A percentile compares a stretch with the other conserved stretches of the same genome.
phyloP scores from a whole-genome alignment of 2,888 invertebrate species.

The Lithodes maja region DNA sequence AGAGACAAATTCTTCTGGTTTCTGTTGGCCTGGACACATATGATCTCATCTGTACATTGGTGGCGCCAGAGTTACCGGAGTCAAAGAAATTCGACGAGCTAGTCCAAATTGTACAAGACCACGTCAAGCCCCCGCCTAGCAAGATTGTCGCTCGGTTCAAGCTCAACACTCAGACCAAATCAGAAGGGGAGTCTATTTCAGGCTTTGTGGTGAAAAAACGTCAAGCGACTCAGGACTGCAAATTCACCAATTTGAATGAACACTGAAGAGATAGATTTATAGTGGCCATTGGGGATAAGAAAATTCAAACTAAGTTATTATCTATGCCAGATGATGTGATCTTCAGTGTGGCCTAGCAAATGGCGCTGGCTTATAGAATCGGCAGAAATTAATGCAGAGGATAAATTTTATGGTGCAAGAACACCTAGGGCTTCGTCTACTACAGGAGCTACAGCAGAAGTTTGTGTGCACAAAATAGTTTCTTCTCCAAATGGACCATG shows the following conservation, averaged over 20 bases:
- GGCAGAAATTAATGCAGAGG: neutral
- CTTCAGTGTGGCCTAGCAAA: no score
- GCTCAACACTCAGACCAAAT: neutral
- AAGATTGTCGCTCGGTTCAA: slow-evolving; percentile 1
- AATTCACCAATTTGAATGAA: neutral
- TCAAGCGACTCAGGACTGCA: neutral
- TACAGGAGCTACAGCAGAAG: neutral
- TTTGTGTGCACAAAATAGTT: neutral
- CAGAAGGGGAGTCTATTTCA: neutral
- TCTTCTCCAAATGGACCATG: slow-evolving; percentile 2
- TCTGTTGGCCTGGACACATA: slow-evolving; percentile 5
- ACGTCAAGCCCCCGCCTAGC: slow-evolving; percentile 9
- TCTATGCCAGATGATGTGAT: neutral
- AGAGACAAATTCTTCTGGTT: slow-evolving; percentile 4
- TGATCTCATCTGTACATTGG: neutral
- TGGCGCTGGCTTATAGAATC: no score
- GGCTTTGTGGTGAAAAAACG: neutral
- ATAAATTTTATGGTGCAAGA: neutral
- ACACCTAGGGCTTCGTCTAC: neutral
- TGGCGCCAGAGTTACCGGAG: neutral
- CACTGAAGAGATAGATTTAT: slow-evolving; percentile 10
- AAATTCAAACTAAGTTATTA: neutral
- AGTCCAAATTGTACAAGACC: neutral
- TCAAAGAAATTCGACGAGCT: slow-evolving; percentile 8
- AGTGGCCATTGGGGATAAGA: neutral